Evolutionary conservation across 2,888 invertebrate genomes (phyloP).

Genomic region (Onchidella celtica): DNA sequence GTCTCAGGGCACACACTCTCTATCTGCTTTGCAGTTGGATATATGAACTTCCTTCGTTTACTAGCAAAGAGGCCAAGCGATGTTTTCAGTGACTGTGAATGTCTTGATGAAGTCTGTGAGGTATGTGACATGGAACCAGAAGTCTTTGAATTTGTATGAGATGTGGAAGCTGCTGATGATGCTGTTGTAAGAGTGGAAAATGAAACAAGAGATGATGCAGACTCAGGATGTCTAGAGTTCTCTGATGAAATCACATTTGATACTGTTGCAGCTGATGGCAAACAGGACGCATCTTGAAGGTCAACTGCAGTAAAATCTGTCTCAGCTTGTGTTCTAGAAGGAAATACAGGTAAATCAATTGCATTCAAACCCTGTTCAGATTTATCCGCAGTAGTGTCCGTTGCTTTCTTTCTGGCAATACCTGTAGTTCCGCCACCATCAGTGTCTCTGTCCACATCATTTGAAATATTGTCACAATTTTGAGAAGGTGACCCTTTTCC

Average conservation of each 20-base stretch:
- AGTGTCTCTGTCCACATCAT: too few relatives aligned
- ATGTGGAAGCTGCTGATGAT: neutral
- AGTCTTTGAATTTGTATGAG: neutral
- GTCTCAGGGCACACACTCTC: neutral
- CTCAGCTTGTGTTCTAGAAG: neutral
- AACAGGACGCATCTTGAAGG: neutral
- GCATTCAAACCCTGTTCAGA: neutral
- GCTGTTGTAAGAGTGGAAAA: neutral
- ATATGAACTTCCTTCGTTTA: constrained; percentile 9
- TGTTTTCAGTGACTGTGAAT: neutral
- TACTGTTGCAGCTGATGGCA: neutral
- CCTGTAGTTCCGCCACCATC: neutral
- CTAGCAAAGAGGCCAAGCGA: neutral
- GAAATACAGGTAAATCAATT: neutral
- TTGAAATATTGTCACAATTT: too few relatives aligned
- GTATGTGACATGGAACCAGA: too few relatives aligned
- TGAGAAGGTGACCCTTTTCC: too few relatives aligned
- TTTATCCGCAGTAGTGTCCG: neutral
- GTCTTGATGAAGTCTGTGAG: neutral
- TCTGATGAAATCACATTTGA: neutral
- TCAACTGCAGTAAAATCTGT: neutral
- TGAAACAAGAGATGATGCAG: neutral
- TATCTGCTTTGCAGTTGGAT: constrained; percentile 24
- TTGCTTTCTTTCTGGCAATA: neutral
- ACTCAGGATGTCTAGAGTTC: too few relatives aligned